Conservation (phyloP, 2,797 vertebrate species). For the Mionectes olivaceus region DNA sequence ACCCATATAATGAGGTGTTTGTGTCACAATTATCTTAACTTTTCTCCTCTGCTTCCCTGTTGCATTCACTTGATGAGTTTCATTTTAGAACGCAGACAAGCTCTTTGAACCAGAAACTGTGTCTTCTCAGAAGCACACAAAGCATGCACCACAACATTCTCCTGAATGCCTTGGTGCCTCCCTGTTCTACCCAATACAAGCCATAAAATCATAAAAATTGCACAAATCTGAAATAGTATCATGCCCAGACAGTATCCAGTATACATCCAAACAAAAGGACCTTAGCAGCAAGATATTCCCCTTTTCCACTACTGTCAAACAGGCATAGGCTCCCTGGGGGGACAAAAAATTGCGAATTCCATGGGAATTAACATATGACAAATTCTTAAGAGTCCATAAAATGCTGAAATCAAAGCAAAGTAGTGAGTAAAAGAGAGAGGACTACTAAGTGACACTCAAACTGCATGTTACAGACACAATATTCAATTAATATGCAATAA, state of each 20-base stretch:
- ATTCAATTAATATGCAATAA: neutral
- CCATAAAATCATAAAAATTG: neutral
- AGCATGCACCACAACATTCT: neutral
- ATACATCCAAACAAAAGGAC: neutral
- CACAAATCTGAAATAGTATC: neutral
- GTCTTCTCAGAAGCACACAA: neutral
- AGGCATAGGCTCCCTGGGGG: neutral
- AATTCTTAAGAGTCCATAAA: conserved; percentile 13
- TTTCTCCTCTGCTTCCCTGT: neutral
- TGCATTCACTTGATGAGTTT: neutral
- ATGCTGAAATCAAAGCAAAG: neutral
- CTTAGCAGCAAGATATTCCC: neutral
- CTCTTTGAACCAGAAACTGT: neutral
- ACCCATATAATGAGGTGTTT: neutral
- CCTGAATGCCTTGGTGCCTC: neutral
- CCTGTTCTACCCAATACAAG: neutral
- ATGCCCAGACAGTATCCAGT: neutral
- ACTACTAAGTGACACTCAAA: neutral
- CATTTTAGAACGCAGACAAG: neutral
- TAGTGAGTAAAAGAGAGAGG: neutral
- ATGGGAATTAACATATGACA: neutral
- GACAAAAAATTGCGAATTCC: neutral
- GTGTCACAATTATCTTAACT: neutral
- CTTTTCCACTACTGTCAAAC: neutral
- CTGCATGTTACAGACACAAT: neutral